Base-by-base conservation (phyloP, 2,797 vertebrate species). In the Neomorphus geoffroyi region DNA sequence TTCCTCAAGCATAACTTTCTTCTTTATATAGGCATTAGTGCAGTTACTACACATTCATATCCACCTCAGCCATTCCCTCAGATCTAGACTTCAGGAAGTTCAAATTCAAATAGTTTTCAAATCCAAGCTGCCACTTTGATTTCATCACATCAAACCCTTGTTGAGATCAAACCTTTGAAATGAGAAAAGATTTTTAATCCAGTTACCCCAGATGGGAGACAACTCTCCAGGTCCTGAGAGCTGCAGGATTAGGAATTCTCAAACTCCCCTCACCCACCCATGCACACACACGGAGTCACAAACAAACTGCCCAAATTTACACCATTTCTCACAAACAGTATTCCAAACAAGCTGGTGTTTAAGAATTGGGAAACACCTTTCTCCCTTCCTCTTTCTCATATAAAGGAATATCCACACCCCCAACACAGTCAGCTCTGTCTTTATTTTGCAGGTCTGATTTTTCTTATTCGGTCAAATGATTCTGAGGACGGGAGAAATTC, bases 91-190 rank as follows among this genome's bases (percentile, higher is more conserved):
- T 97, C 87, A 96, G 97, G 97, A 97, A 96, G 97, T 98, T 98
- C 97, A 96, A 97, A 97, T 97, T 97, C 98, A 98, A 98, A 98
- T 97, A 97, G 97, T 98, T 98, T 97, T 98, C 95, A 98, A 97
- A 98, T 98, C 98, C 98, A 97, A 98, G 98, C 99, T 99, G 99
- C 98, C 99, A 99, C 98, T 99, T 99, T 98, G 98, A 99, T 99
- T 99, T 98, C 98, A 99, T 99, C 99, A 99, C 97, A 98, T 98
- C 98, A 98, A 98, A 98, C 98, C 98, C 98, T 98, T 98, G 98
- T 98, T 98, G 98, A 98, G 98, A 99, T 99, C 98, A 99, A 98
- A 98, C 98, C 98, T 98, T 99, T 99, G 98, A 99, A 99, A 99
- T 97, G 97, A 98, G 98, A 98, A 99, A 98, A 98, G 98, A 98